phyloP scores from a whole-genome alignment of 30 jellyfish, hydroid and myxozoan genomes.

The Turritopsis dohrnii region DNA sequence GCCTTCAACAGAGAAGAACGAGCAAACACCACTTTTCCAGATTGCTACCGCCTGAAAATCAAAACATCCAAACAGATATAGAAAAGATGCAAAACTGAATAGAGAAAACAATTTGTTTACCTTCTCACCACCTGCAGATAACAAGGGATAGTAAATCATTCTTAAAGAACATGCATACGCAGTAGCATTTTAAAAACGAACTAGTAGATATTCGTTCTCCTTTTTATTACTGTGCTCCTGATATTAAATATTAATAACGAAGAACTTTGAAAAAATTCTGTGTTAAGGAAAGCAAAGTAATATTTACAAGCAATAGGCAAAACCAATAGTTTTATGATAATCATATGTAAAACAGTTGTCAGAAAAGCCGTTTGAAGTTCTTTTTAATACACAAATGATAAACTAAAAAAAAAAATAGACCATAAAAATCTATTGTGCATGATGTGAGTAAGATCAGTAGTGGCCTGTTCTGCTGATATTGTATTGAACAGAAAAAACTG shows the following conservation, averaged over 20 bases:
- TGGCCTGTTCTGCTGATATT: no score
- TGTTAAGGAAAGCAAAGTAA: background rate
- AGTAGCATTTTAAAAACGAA: no score
- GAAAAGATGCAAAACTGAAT: background rate
- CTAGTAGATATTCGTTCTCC: background rate
- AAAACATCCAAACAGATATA: background rate
- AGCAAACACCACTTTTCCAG: slow-evolving; percentile 75
- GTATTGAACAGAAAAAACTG: no score
- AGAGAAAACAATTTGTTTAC: background rate
- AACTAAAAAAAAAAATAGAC: background rate
- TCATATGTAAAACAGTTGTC: background rate
- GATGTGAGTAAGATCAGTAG: background rate
- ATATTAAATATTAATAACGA: background rate
- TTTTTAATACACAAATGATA: background rate
- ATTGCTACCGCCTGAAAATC: slow-evolving; percentile 59
- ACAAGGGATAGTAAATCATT: background rate
- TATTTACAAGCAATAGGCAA: background rate
- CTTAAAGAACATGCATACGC: no score
- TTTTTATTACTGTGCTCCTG: background rate
- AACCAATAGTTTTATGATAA: background rate
- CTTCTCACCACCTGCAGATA: background rate
- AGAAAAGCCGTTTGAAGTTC: background rate
- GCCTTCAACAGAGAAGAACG: slow-evolving; percentile 74
- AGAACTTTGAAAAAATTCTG: background rate
- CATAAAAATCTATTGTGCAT: background rate